Evolutionary conservation across 2,113 vertebrate genomes (phyloP), one percentile per base, ranked within the genome.

Genomic region (Agelaius phoeniceus): DNA sequence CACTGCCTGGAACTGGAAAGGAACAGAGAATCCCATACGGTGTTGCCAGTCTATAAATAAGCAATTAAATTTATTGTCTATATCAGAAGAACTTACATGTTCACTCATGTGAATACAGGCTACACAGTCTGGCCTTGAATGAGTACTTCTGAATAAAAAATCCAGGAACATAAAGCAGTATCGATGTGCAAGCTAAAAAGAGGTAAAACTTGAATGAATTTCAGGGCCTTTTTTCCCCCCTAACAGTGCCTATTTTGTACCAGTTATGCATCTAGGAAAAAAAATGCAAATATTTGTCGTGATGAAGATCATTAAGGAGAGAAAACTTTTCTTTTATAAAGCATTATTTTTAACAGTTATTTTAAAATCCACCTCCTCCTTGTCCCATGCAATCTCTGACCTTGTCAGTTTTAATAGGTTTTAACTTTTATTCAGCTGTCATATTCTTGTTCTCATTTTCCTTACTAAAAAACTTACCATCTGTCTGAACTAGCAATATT

Each of bases 401-500:
- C 77, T 82, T 94, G 61, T 95, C 94, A 91, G 33, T 62, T 78
- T 94, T 95, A 88, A 92, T 87, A 89, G 51, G 23, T 90, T 95
- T 96, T 68, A 82, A 84, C 84, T 79, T 92, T 73, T 94, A 76
- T 84, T 94, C 57, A 87, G 44, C 84, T 94, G 76, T 94, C 86
- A 89, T 65, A 69, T 89, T 75, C 62, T 57, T 87, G 41, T 35
- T 35, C 26, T 94, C 48, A 58, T 94, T 96, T 94, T 94, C 17
- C 30, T 77, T 82, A 24, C 41, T 84, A 55, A 69, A 77, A 90
- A 90, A 21, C 44, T 72, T 75, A 49, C 87, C 93, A 90, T 95
- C 75, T 96, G 54, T 89, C 74, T 87, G 46, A 81, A 65, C 20
- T 86, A 97, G 68, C 74, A 91, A 89, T 95, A 94, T 96, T 97